Percentiles rank a stretch among this genome's conserved stretches.
Conservation (phyloP, 2,797 vertebrate genomes). For the Esox masquinongy region DNA sequence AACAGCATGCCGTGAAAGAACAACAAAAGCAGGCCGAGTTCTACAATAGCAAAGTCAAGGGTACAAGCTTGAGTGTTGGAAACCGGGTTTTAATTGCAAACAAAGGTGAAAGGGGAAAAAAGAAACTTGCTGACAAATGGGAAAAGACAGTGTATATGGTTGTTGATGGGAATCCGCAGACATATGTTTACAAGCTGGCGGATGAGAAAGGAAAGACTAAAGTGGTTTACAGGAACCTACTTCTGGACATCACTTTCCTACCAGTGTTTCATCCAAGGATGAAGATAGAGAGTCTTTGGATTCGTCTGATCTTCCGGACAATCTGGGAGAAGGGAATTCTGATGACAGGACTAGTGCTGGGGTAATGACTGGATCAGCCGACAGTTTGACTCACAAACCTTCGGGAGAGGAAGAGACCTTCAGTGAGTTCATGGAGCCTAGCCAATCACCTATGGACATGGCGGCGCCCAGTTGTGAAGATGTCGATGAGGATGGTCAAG, state of each 20-base stretch:
- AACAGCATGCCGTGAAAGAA: not conserved
- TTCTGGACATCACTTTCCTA: slow-evolving; percentile 13
- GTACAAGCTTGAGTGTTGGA: not conserved
- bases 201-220: not conserved
- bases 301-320: slow-evolving; percentile 2
- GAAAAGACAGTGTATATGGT: slow-evolving; percentile 2
- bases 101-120: slow-evolving; percentile 12
- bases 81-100: slow-evolving; percentile 21
- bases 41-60: slow-evolving; percentile 19
- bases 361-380: slow-evolving; percentile 7
- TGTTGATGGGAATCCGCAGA: not conserved
- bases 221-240: slow-evolving; percentile 19
- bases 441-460: no score
- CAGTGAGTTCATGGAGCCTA: no score
- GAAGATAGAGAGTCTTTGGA: no score
- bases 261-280: no score
- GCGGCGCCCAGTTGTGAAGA: no score
- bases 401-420: no score
- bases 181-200: slow-evolving; percentile 3
- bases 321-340: slow-evolving; percentile 5
- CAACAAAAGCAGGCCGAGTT: not conserved
- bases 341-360: slow-evolving; percentile 15
- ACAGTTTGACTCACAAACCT: no score
- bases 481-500: no score
- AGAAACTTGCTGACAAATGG: slow-evolving; percentile 16